phyloP scores from a whole-genome alignment of 2,888 invertebrate species.

The Diaphora mendica region DNA sequence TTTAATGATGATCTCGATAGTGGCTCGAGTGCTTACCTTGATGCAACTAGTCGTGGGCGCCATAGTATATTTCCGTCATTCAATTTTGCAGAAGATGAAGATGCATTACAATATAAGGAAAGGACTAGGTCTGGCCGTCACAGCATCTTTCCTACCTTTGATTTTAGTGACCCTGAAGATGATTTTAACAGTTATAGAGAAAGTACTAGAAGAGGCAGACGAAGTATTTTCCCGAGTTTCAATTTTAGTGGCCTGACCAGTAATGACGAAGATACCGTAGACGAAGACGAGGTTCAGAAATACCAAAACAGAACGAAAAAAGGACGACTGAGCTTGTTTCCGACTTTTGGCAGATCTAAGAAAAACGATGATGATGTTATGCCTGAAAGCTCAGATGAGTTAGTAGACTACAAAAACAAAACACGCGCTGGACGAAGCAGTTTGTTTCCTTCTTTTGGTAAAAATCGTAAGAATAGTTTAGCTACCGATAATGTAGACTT shows the following conservation, averaged over 20 bases:
- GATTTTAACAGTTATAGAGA: slow-evolving; percentile 74
- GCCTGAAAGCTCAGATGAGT: slow-evolving; percentile 80
- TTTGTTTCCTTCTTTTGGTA: slow-evolving; percentile 79
- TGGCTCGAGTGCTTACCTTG: slow-evolving; percentile 64
- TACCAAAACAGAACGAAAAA: slow-evolving; percentile 79
- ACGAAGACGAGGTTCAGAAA: slow-evolving; percentile 77
- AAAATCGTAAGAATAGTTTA: slow-evolving; percentile 73
- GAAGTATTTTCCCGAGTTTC: slow-evolving; percentile 79
- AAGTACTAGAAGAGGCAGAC: slow-evolving; percentile 72
- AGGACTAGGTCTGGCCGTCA: slow-evolving; percentile 73
- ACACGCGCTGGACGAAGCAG: slow-evolving; percentile 74
- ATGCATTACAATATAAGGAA: slow-evolving; percentile 71
- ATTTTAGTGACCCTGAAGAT: slow-evolving; percentile 76
- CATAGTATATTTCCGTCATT: slow-evolving; percentile 78
- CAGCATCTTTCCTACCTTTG: slow-evolving; percentile 79
- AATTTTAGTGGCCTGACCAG: slow-evolving; percentile 71
- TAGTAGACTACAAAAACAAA: slow-evolving; percentile 78
- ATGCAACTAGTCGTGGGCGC: slow-evolving; percentile 69
- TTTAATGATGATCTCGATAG: slow-evolving; percentile 70
- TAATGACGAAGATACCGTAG: slow-evolving; percentile 74
- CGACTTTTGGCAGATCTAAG: slow-evolving; percentile 76
- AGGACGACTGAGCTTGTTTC: slow-evolving; percentile 77
- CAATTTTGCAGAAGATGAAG: slow-evolving; percentile 80
- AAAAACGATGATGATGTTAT: slow-evolving; percentile 74
- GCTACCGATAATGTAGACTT: slow-evolving; percentile 69